phyloP scores from a whole-genome alignment of 2,888 invertebrate species.

The Abrostola tripartita region DNA sequence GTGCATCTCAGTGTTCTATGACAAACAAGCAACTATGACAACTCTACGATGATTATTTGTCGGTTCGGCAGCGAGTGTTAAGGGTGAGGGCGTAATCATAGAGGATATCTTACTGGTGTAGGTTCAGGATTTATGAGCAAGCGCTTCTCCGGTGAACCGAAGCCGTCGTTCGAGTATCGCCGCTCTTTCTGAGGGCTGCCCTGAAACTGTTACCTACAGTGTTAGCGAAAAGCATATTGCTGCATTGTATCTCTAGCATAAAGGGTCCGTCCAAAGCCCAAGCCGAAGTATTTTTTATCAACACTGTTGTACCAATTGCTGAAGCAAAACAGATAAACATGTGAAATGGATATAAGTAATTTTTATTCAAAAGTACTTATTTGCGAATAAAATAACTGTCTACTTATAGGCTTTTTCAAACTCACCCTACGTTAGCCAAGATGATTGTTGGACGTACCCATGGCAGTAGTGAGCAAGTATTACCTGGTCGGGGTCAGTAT shows the following conservation, averaged over 20 bases:
- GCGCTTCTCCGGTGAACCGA: conserved; percentile 85
- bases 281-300: conserved; percentile 23
- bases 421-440: conserved; percentile 30
- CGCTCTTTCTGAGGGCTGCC: conserved; percentile 84
- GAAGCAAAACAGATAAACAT: conserved; percentile 33
- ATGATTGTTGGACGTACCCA: conserved; percentile 68
- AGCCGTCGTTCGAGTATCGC: conserved; percentile 83
- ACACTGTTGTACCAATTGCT: conserved; percentile 11
- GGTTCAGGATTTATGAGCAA: conserved; percentile 87
- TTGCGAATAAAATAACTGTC: conserved; percentile 13
- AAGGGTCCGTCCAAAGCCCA: conserved; percentile 56
- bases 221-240: conserved; percentile 71
- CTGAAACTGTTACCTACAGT: conserved; percentile 83
- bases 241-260: conserved; percentile 37
- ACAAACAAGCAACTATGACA: conserved; percentile 48
- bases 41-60: conserved; percentile 28
- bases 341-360: conserved; percentile 21
- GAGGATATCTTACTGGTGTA: conserved; percentile 82
- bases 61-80: conserved; percentile 36
- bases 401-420: conserved; percentile 14
- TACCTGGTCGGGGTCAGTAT: conserved; percentile 80
- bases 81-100: conserved; percentile 43
- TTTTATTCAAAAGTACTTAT: neutral
- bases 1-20: conserved; percentile 28
- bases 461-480: conserved; percentile 47